Evolutionary conservation across 2,113 vertebrate species (phyloP), one percentile per base, ranked within the genome.

Genomic region (Leptodactylus fuscus): DNA sequence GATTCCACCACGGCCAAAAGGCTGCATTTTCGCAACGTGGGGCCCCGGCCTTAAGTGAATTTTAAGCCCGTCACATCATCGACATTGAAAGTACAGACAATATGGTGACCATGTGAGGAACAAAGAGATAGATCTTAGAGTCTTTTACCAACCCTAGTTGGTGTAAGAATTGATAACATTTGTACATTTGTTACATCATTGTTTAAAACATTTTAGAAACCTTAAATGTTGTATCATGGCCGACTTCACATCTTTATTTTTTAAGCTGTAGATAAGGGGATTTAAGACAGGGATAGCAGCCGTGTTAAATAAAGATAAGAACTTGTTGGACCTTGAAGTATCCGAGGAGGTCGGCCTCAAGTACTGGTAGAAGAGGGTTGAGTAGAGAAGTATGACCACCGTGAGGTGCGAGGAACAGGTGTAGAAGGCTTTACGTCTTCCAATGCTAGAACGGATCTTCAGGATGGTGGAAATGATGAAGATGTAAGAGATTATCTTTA

Each of bases 291-390:
- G 24, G 2, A 51, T 22, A 34, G 38, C 13, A 2, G 1, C 6
- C 81, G 4, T 81, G 4, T n/a, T 82, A 87, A 55, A 79, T 12
- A 79, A 9, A 10, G 79, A 41, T 41, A 81, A 48, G 38, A 48
- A 60, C 79, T 77, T 82, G 24, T 87, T 85, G 71, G 87, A 85
- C 81, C 87, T 75, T n/a, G 67, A 88, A 85, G 53, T 85, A 88
- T 87, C 41, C 49, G 5, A 34, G 5, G 74, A 77, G 10, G 48
- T 77, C 10, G 74, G 74, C 27, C 24, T 49, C 29, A 77, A 34
- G 18, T 77, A 77, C 24, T 77, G 74, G 48, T 49, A 77, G 15
- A 49, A 51, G 27, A 77, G 74, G 24, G 48, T 29, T 22, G 74
- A 49, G 27, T 77, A 77, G 20, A 77, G 48, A 15, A 77, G 74